Conservation (phyloP, 2,797 vertebrate species). For the Eulemur coronatus region DNA sequence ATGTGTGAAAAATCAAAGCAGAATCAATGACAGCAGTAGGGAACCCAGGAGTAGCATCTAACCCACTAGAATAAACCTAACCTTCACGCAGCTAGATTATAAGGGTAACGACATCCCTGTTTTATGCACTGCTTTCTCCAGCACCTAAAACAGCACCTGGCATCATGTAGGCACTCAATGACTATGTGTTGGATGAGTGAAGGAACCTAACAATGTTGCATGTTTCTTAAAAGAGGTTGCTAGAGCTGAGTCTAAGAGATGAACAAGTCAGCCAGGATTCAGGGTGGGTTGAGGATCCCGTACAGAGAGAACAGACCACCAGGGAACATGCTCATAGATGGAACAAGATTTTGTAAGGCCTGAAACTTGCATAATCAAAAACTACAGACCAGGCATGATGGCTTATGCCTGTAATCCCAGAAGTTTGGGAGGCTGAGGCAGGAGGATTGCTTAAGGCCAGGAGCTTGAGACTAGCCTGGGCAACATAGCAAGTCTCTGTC, state of each 20-base stretch:
- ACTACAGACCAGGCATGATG: background rate
- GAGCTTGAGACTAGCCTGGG: background rate
- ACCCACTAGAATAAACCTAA: background rate
- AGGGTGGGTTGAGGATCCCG: background rate
- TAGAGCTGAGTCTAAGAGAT: background rate
- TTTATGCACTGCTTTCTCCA: background rate
- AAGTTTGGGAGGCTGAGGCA: background rate
- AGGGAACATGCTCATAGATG: rapidly evolving
- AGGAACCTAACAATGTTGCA: no score
- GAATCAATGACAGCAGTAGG: background rate
- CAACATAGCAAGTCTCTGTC: background rate
- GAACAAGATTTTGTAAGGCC: background rate
- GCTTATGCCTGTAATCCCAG: background rate
- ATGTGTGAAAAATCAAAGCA: background rate
- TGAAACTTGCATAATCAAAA: background rate
- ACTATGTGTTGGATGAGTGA: background rate
- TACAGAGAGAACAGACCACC: background rate
- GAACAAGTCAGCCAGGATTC: background rate
- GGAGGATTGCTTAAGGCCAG: background rate
- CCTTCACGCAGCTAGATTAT: background rate
- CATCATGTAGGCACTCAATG: background rate
- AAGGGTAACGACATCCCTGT: background rate
- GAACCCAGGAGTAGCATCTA: background rate
- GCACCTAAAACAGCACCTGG: background rate
- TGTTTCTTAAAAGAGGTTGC: background rate